Base-by-base conservation (phyloP, 2,113 vertebrate genomes). In the Helogale parvula region DNA sequence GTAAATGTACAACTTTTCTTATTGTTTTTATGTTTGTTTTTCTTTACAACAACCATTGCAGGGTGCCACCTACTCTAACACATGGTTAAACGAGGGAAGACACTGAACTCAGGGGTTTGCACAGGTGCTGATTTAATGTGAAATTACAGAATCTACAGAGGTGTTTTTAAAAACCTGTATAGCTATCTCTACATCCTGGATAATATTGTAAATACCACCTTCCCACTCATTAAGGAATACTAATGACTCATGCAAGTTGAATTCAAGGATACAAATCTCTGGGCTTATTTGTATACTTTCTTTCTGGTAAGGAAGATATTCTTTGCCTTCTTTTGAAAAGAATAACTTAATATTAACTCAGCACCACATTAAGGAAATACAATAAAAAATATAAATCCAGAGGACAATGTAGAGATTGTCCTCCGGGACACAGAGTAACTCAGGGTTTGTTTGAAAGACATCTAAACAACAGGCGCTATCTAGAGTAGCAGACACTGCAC, bases 21-120 rank as follows among this genome's bases (percentile, higher is more conserved):
- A 83, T 92, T 92, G 21, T 96, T 96, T 88, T 76, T 80, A 74
- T 65, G 79, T 88, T 86, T 96, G 65, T 45, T 93, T 96, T 91
- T 82, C 65, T 94, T 94, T 96, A 66, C 6, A 92, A 84, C 88
- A 85, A 96, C 93, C 68, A 57, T 33, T 81, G n/a, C 21, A 86
- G 38, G 35, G 60, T 90, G 25, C 17, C 69, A 95, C 38, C 47
- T 87, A 82, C 65, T 54, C 79, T 88, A 94, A 86, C 6, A 17
- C 41, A 76, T 80, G 93, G 47, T 52, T 93, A 95, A 93, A 76
- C 31, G 33, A 88, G 27, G 60, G 41, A 27, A 93, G 57, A 92
- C 33, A 29, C 9, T 69, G 5, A 52, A 50, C 66, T 47, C 27
- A 14, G 8, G 38, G 45, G 2, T 33, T 96, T 77, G 38, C 5